Conservation (phyloP, 1,140 invertebrate species). For the Octopus sinensis region DNA sequence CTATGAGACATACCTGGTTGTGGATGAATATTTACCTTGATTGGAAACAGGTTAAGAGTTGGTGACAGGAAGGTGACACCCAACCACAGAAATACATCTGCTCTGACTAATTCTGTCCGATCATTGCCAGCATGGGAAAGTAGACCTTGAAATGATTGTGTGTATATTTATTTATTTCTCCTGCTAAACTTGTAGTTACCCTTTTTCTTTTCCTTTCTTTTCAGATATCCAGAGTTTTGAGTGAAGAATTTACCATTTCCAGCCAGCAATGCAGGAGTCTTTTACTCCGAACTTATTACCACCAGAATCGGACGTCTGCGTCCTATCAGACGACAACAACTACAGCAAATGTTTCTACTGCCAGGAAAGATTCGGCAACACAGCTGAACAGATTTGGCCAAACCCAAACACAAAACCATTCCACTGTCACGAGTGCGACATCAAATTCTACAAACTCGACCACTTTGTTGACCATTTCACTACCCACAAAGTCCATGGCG, state of each 20-base stretch:
- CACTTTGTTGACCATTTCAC: background rate
- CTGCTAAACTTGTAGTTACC: background rate
- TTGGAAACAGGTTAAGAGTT: too few relatives aligned
- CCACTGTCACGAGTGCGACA: background rate
- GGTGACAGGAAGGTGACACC: too few relatives aligned
- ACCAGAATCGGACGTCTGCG: background rate
- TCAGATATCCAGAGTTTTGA: background rate
- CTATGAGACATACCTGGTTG: too few relatives aligned
- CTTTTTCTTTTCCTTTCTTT: background rate
- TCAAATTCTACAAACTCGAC: background rate
- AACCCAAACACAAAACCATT: background rate
- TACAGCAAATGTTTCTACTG: constrained; percentile 10
- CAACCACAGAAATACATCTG: too few relatives aligned
- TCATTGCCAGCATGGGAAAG: too few relatives aligned
- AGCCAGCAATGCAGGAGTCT: background rate
- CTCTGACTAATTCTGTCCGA: too few relatives aligned
- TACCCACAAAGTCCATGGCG: background rate
- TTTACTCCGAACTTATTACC: background rate
- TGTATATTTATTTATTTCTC: background rate
- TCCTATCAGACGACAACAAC: background rate
- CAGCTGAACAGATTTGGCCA: background rate
- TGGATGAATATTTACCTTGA: too few relatives aligned
- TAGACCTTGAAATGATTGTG: background rate
- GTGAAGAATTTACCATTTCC: background rate
- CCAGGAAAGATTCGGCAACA: background rate